Evolutionary conservation across 2,888 invertebrate species (phyloP).

Genomic region (Lamproptera curius): DNA sequence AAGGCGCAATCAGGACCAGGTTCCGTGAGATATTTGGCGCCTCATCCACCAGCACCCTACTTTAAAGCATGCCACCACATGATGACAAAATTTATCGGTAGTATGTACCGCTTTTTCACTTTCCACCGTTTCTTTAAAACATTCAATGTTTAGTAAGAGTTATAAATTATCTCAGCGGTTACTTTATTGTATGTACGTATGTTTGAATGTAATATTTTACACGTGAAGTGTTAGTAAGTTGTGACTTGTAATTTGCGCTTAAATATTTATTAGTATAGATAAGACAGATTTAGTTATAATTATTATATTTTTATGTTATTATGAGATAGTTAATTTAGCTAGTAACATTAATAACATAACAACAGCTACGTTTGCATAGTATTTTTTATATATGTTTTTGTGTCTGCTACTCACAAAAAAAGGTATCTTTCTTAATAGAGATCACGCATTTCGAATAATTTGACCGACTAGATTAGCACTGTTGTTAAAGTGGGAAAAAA

Average conservation of each 20-base stretch:
- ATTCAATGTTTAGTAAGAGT: slow-evolving; percentile 6
- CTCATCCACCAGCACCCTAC: slow-evolving; percentile 81
- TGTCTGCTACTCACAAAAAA: too few relatives aligned
- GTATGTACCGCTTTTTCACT: slow-evolving; percentile 15
- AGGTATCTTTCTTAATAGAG: too few relatives aligned
- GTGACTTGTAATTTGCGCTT: slow-evolving; percentile 29
- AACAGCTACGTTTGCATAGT: slow-evolving; percentile 5
- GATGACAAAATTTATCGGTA: slow-evolving; percentile 83
- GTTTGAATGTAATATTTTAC: slow-evolving; percentile 8
- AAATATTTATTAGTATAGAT: slow-evolving; percentile 13
- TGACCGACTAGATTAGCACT: too few relatives aligned
- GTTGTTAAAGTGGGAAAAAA: too few relatives aligned
- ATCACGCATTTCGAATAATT: too few relatives aligned
- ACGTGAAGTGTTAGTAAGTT: slow-evolving; percentile 12
- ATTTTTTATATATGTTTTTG: too few relatives aligned
- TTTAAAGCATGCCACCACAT: slow-evolving; percentile 79
- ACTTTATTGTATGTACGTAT: slow-evolving; percentile 22
- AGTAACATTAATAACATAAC: slow-evolving; percentile 26
- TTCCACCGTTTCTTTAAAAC: background rate
- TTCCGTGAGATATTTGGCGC: slow-evolving; percentile 75
- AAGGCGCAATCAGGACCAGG: slow-evolving; percentile 78
- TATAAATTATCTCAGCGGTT: slow-evolving; percentile 22
- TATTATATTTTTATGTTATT: slow-evolving; percentile 9
- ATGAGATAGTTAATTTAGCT: background rate
- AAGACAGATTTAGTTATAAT: slow-evolving; percentile 4